These are phyloP conservation scores for Herpailurus yagouaroundi DNA, from an alignment of 2,113 vertebrate species.

Conservation along the genomic window DNA sequence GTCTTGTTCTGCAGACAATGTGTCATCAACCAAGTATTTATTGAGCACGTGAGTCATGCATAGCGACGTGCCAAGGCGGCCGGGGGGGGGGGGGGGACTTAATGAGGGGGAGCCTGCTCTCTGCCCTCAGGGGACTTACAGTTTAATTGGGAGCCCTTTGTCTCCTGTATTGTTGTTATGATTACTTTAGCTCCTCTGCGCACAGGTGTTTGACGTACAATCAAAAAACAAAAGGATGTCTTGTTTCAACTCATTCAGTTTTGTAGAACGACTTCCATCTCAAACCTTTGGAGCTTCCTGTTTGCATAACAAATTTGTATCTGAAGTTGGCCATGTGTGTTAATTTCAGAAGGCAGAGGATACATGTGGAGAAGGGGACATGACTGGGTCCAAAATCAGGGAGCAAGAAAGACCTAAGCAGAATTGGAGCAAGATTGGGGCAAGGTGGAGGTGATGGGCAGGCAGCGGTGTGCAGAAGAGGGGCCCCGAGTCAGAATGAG, in stretches of 20 bases:
- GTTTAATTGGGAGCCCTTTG: neutral
- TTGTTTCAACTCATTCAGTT: neutral
- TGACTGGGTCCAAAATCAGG: fast-evolving
- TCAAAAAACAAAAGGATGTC: neutral
- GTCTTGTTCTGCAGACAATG: neutral
- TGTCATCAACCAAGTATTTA: conserved; percentile 44
- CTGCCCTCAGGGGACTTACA: conserved; percentile 7
- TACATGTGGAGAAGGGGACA: fast-evolving
- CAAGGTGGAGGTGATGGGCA: neutral
- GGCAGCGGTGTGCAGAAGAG: neutral
- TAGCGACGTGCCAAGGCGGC: neutral
- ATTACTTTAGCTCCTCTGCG: neutral
- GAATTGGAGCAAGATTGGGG: too few relatives aligned
- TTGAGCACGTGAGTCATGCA: neutral
- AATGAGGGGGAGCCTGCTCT: neutral
- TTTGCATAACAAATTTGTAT: neutral
- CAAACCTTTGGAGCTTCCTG: neutral
- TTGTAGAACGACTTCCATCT: neutral
- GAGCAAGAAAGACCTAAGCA: neutral
- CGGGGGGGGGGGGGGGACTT: neutral
- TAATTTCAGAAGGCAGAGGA: neutral
- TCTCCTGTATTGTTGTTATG: neutral
- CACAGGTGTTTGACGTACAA: neutral
- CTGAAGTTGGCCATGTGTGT: fast-evolving
- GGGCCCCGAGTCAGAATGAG: neutral